Conservation (phyloP, 2,888 invertebrate genomes). For the Pimpla rufipes region DNA sequence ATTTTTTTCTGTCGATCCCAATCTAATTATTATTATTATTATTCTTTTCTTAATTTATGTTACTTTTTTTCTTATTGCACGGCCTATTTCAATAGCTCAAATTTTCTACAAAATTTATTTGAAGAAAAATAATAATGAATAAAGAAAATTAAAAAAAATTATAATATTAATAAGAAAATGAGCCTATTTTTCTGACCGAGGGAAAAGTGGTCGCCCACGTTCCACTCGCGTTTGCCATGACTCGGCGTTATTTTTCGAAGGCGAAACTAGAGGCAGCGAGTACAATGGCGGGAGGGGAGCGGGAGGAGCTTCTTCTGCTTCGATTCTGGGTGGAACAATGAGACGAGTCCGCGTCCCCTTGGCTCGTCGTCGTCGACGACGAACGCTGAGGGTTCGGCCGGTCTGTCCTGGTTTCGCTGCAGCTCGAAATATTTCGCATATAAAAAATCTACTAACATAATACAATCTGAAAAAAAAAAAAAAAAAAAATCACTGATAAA, state of each 20-base stretch:
- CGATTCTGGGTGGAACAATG: constrained; percentile 44
- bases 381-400: not conserved
- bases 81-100: too few relatives aligned
- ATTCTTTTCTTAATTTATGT: not conserved
- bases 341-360: constrained; percentile 26
- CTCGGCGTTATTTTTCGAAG: constrained; percentile 32
- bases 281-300: not conserved
- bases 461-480: too few relatives aligned
- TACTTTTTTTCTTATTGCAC: not conserved
- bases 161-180: not conserved
- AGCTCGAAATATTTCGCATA: not conserved
- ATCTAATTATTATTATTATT: not conserved
- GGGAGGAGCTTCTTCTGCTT: not conserved
- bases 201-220: constrained; percentile 3
- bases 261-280: constrained; percentile 28
- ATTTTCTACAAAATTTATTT: too few relatives aligned
- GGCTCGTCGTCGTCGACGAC: constrained; percentile 34
- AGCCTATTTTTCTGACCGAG: not conserved
- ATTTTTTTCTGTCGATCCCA: not conserved
- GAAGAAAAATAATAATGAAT: too few relatives aligned
- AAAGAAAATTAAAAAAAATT: not conserved
- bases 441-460: not conserved
- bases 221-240: not conserved
- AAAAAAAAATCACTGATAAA: not conserved
- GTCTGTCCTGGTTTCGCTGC: constrained; percentile 16